Evolutionary conservation across 2,113 vertebrate genomes (phyloP).

Genomic region (Pterocles orientalis): DNA sequence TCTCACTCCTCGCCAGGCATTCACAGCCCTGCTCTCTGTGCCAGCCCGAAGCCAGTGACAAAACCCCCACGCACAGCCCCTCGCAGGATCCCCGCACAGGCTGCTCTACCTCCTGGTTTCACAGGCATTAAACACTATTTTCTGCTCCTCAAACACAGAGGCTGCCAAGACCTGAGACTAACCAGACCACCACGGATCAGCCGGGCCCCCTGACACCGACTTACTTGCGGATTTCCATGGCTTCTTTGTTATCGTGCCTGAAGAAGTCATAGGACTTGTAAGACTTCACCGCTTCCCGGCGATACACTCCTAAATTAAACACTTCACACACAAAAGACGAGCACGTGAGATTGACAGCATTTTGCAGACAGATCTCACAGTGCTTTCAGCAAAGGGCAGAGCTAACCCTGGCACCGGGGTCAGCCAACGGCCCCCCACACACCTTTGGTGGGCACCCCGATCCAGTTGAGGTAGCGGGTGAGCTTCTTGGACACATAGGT

Average conservation of each 20-base stretch:
- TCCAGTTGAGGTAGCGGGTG: constrained; percentile 98
- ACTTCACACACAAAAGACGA: constrained; percentile 73
- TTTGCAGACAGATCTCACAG: accelerated
- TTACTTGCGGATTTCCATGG: constrained; percentile 97
- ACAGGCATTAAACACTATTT: accelerated
- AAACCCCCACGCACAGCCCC: accelerated
- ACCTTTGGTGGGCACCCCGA: constrained; percentile 97
- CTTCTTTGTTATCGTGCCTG: constrained; percentile 94
- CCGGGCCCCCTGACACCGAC: not conserved
- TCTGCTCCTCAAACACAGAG: not conserved
- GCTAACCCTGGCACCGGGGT: accelerated
- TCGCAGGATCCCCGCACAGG: not conserved
- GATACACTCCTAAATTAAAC: constrained; percentile 96
- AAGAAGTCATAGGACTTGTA: constrained; percentile 99
- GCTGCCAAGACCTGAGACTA: not conserved
- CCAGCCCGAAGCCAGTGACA: accelerated
- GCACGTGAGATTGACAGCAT: accelerated
- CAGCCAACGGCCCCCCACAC: not conserved
- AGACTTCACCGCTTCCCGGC: constrained; percentile 89
- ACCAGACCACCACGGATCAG: accelerated
- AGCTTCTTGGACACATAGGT: constrained; percentile 98
- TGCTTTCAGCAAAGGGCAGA: not conserved
- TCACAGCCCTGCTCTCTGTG: not conserved
- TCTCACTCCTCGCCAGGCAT: accelerated
- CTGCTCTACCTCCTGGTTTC: not conserved